phyloP scores from a whole-genome alignment of 2,113 vertebrate genomes.

The Protobothrops flavoviridis region DNA sequence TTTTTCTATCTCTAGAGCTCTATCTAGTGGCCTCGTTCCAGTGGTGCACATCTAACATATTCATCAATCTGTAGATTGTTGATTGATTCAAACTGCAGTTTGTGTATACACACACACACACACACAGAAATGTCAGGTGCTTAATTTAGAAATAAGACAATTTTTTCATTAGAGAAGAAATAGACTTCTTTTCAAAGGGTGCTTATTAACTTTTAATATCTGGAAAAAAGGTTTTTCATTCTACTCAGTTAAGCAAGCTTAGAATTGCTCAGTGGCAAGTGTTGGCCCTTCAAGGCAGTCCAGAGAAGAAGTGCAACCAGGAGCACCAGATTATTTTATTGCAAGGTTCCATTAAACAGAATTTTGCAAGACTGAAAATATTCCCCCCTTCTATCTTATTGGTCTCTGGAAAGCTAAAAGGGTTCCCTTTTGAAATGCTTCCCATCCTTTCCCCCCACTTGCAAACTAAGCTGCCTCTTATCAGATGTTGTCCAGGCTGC shows the following conservation, averaged over 20 bases:
- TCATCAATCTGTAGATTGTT: background rate
- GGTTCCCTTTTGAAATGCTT: background rate
- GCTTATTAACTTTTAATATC: background rate
- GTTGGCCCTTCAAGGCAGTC: background rate
- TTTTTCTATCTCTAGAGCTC: background rate
- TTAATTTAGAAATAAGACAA: background rate
- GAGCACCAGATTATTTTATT: background rate
- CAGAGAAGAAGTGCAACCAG: background rate
- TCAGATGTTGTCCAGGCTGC: background rate
- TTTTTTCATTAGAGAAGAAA: background rate
- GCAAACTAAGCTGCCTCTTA: background rate
- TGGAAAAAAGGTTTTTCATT: background rate
- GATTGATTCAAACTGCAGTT: background rate
- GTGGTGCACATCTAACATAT: background rate
- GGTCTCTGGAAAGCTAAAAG: no score
- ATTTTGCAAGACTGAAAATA: background rate
- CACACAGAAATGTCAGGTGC: background rate
- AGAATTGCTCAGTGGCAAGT: background rate
- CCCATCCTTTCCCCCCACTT: background rate
- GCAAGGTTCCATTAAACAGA: background rate
- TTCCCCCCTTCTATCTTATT: background rate
- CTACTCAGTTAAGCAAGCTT: background rate
- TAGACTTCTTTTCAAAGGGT: background rate
- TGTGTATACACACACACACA: background rate
- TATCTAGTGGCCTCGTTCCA: background rate